Evolutionary conservation across 64 coral and sea anemone genomes (phyloP).

Genomic region (Stichodactyla helianthus): DNA sequence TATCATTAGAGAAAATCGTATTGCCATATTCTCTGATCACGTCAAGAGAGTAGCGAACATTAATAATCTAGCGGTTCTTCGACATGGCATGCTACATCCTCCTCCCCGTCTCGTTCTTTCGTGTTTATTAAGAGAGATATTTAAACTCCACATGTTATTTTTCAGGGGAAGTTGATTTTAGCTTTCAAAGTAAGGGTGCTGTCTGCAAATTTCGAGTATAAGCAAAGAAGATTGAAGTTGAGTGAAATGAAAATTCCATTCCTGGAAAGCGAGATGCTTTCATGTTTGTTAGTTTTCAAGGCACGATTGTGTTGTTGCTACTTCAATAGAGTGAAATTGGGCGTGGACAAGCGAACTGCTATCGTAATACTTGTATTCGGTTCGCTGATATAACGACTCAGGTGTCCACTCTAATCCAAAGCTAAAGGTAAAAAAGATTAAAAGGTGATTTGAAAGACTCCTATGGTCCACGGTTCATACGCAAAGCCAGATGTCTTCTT

Average conservation of each 20-base stretch:
- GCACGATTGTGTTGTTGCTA: not conserved
- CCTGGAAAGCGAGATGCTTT: not conserved
- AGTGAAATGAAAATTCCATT: not conserved
- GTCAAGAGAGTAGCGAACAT: not conserved
- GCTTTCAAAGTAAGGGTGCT: not conserved
- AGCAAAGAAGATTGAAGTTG: not conserved
- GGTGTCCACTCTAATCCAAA: slow-evolving; percentile 26
- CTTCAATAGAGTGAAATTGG: slow-evolving; percentile 5
- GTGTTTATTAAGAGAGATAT: not conserved
- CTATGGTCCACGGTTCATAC: slow-evolving; percentile 30
- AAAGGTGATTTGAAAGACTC: slow-evolving; percentile 31
- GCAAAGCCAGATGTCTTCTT: slow-evolving; percentile 26
- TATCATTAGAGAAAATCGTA: not conserved
- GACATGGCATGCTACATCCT: too few relatives aligned
- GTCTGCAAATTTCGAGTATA: not conserved
- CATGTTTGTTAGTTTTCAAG: not conserved
- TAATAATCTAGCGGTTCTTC: too few relatives aligned
- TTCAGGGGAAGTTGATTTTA: too few relatives aligned
- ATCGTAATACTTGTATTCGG: not conserved
- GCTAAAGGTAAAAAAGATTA: slow-evolving; percentile 13
- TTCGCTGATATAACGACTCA: not conserved
- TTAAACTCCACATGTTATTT: not conserved
- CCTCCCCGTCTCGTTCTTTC: too few relatives aligned
- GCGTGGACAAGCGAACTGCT: not conserved
- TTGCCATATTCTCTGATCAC: not conserved